Evolutionary conservation across 1,140 invertebrate genomes (phyloP).

Genomic region (Diachasma alloeum): DNA sequence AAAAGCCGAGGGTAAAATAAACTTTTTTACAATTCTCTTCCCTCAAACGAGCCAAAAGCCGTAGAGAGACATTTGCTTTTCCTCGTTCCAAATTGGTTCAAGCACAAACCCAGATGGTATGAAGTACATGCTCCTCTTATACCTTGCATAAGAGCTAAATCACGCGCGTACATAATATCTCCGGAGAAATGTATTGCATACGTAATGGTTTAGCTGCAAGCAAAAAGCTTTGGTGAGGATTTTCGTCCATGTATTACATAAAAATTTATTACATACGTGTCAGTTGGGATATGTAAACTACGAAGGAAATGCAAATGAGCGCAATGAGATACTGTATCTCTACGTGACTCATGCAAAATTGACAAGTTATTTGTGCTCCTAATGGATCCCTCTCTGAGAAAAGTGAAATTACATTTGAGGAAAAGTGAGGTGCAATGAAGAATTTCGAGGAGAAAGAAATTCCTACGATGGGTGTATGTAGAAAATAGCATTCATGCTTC

Average conservation of each 20-base stretch:
- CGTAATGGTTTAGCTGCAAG: background rate
- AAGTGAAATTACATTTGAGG: no score
- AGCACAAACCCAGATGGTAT: background rate
- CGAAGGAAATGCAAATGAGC: background rate
- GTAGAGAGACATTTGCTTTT: background rate
- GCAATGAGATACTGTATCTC: background rate
- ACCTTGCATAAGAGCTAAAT: background rate
- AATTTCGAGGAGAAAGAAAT: no score
- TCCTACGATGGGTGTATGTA: no score
- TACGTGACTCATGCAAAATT: background rate
- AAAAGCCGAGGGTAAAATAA: background rate
- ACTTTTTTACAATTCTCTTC: background rate
- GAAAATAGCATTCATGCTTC: no score
- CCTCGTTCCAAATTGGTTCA: background rate
- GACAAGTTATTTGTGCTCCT: background rate
- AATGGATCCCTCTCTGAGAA: no score
- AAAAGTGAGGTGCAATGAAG: no score
- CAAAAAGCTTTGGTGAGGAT: background rate
- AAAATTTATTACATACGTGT: background rate
- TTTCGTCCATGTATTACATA: background rate
- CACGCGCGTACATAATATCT: background rate
- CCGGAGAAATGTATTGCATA: background rate
- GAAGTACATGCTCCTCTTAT: background rate
- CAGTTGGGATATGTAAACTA: background rate
- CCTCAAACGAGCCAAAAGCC: background rate